phyloP scores from a whole-genome alignment of 1,140 invertebrate genomes.

The Drosophila sucinea region DNA sequence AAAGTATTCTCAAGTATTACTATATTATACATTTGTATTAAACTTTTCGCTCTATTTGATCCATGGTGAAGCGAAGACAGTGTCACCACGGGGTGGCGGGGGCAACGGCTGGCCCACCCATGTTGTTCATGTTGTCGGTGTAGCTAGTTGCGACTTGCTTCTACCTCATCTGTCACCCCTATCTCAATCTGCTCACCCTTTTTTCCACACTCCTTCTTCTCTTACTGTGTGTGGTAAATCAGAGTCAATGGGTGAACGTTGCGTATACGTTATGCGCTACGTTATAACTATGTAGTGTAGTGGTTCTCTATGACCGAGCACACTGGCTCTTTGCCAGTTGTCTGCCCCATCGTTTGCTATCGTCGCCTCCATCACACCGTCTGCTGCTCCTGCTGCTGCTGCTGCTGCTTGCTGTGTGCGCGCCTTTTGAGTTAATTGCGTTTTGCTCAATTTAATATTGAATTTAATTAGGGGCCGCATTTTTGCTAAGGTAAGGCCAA shows the following conservation, averaged over 20 bases:
- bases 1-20: too few relatives aligned
- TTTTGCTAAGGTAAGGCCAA: slow-evolving; percentile 68
- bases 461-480: slow-evolving; percentile 80
- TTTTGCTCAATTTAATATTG: slow-evolving; percentile 82
- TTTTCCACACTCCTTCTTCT: background rate
- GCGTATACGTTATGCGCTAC: slow-evolving; percentile 22
- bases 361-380: slow-evolving; percentile 13
- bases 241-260: slow-evolving; percentile 40
- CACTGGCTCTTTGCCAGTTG: slow-evolving; percentile 51
- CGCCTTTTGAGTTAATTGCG: slow-evolving; percentile 81
- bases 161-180: background rate
- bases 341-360: slow-evolving; percentile 34
- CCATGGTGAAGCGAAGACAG: background rate
- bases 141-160: slow-evolving; percentile 1
- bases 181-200: background rate
- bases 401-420: slow-evolving; percentile 32
- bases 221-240: slow-evolving; percentile 46
- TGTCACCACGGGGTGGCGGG: background rate
- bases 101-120: background rate
- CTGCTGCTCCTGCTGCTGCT: slow-evolving; percentile 24
- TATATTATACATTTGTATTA: too few relatives aligned
- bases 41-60: background rate
- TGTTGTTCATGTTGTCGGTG: slow-evolving; percentile 23
- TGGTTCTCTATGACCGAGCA: background rate
- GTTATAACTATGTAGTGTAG: slow-evolving; percentile 34